A percentile compares a stretch with the other conserved stretches of the same genome.
Conservation (phyloP, 2,113 vertebrate genomes). For the Eudyptes chrysolophus region DNA sequence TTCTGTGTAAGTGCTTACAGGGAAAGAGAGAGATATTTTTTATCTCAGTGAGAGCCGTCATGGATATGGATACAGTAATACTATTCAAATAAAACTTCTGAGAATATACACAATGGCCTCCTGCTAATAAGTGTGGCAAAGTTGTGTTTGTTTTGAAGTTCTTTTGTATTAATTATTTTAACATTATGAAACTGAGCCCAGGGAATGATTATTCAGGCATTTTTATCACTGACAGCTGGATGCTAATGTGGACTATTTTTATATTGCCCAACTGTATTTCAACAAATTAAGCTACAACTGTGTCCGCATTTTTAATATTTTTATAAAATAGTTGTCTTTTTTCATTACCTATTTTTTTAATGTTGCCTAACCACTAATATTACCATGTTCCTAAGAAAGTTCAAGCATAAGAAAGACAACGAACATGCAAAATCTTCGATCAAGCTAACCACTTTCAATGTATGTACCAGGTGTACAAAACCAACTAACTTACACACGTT, state of each 20-base stretch:
- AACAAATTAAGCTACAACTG: neutral
- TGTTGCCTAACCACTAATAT: neutral
- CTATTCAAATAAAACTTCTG: neutral
- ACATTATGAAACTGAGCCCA: neutral
- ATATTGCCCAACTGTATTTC: neutral
- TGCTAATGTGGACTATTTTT: neutral
- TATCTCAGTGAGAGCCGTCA: neutral
- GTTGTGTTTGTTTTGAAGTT: neutral
- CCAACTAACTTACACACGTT: neutral
- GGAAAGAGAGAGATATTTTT: neutral
- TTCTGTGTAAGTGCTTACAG: neutral
- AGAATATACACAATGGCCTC: neutral
- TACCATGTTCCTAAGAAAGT: neutral
- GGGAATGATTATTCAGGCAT: neutral
- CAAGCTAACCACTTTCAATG: neutral
- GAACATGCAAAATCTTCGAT: neutral
- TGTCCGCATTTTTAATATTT: neutral
- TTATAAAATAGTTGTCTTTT: neutral
- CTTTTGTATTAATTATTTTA: neutral
- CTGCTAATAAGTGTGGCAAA: neutral
- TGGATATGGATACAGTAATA: neutral
- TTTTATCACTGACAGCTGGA: neutral
- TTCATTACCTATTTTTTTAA: neutral
- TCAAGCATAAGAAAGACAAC: neutral
- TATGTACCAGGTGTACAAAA: neutral